Base-by-base conservation (phyloP, 2,888 invertebrate genomes). In the Brachyopa scutellaris region DNA sequence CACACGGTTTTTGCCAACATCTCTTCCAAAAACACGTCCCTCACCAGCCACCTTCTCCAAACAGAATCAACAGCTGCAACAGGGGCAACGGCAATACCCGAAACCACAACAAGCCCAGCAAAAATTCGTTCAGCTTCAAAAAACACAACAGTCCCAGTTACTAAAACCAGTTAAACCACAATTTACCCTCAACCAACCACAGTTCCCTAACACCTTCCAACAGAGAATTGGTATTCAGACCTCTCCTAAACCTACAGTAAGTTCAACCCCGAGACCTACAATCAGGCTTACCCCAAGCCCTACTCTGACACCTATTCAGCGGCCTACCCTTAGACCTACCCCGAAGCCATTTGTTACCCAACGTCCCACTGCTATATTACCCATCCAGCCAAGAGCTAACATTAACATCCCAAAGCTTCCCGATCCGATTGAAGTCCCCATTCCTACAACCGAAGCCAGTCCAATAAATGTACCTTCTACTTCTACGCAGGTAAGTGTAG, bases 21-120 rank as follows among this genome's bases (percentile, higher is more conserved):
- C 64, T 3, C 36, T 11, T 72, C 69, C 62, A 29, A 53, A 19
- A 31, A n/a, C 69, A 49, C 33, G 33, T 29, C 3, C 70, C 29
- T 9, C 45, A 57, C 51, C 74, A 69, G 47, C 51, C 74, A 1
- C 84, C 57, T 57, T 51, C 72, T 0, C 21, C 84, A 61, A 42
- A 42, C 21, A 19, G 2, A 23, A n/a, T 1, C 67, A 33, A 19
- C 57, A 11, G 23, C n/a, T 21, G 2, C 23, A 29, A 26, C 53
- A 53, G 9, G 15, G 13, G 5, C 59, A 49, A 38, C 42, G 31
- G 19, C 29, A 38, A 33, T 42, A 36, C 2, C 59, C 17, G 7
- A 26, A 23, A 26, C 23, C 55, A 53, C 17, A 40, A 15, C 61
- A 53, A 21, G 1, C n/a, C 1, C 49, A 13, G 1, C 49, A 36